Percentiles rank a stretch among this genome's conserved stretches.
These are phyloP conservation scores for Morone saxatilis DNA, from an alignment of 2,113 vertebrate genomes.

Conservation along the genomic window DNA sequence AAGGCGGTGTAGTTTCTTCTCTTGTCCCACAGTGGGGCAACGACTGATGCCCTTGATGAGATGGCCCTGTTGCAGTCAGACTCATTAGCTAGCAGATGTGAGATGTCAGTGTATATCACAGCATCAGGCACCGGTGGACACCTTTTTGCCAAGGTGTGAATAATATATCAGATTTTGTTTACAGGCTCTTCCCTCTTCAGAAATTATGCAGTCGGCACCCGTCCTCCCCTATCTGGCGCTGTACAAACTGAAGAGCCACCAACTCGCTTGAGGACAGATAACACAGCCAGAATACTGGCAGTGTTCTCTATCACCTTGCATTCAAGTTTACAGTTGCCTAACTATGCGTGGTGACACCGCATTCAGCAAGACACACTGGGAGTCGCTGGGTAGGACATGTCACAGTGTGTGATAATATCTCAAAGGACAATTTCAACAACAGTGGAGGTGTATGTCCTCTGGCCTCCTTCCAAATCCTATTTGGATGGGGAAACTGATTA, in stretches of 20 bases:
- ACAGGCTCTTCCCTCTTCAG: conserved; percentile 47
- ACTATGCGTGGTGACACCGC: conserved; percentile 49
- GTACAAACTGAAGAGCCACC: conserved; percentile 44
- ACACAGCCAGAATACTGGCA: conserved; percentile 32
- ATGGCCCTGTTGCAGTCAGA: conserved; percentile 50
- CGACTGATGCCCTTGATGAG: conserved; percentile 69
- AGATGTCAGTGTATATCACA: conserved; percentile 62
- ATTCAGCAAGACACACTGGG: conserved; percentile 37
- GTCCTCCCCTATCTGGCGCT: conserved; percentile 45
- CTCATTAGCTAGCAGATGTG: conserved; percentile 75
- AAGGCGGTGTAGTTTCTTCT: conserved; percentile 34
- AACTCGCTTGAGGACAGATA: conserved; percentile 57
- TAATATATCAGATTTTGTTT: conserved; percentile 75
- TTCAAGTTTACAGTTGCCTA: conserved; percentile 60
- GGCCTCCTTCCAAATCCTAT: conserved; percentile 66
- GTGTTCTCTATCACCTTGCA: conserved; percentile 67
- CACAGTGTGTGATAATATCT: conserved; percentile 55
- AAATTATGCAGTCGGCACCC: conserved; percentile 61
- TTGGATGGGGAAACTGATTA: conserved; percentile 73
- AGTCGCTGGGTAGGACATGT: conserved; percentile 47
- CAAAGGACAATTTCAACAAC: conserved; percentile 63
- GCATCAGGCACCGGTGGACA: conserved; percentile 58
- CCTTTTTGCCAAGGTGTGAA: conserved; percentile 66
- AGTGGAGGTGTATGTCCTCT: conserved; percentile 58
- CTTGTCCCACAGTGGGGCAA: conserved; percentile 50